These are phyloP conservation scores for Odontothrips loti DNA, from an alignment of 2,888 invertebrate genomes.

Conservation along the genomic window DNA sequence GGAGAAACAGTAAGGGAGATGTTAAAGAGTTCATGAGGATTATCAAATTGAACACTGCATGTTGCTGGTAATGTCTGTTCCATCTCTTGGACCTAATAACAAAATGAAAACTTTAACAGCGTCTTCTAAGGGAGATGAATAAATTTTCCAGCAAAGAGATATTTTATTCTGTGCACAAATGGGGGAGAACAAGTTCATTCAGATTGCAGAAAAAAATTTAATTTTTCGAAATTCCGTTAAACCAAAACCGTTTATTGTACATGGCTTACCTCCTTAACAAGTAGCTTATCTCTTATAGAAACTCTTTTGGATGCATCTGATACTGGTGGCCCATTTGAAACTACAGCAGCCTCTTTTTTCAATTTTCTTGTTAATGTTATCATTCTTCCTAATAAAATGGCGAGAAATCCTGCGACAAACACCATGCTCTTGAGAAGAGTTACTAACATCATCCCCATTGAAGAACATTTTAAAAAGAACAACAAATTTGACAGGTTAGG, in stretches of 20 bases:
- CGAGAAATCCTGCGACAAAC: background rate
- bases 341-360: conserved; percentile 56
- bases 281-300: conserved; percentile 71
- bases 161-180: conserved; percentile 18
- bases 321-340: conserved; percentile 43
- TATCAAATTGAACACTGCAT: conserved; percentile 74
- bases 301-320: conserved; percentile 53
- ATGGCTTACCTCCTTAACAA: conserved; percentile 67
- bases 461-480: background rate
- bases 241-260: background rate
- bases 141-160: conserved; percentile 27
- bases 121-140: background rate
- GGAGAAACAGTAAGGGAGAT: conserved; percentile 74
- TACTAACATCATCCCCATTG: background rate
- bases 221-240: background rate
- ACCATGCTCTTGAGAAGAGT: background rate
- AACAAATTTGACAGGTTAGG: conserved; percentile 28
- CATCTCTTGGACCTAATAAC: conserved; percentile 69
- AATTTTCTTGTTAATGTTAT: conserved; percentile 69
- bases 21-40: conserved; percentile 76
- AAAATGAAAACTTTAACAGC: conserved; percentile 17
- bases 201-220: conserved; percentile 43
- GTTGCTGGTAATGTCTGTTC: conserved; percentile 75
- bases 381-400: conserved; percentile 49
- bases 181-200: conserved; percentile 32